These are phyloP conservation scores for Sesamia nonagrioides DNA, from an alignment of 1,140 invertebrate genomes.

Conservation along the genomic window DNA sequence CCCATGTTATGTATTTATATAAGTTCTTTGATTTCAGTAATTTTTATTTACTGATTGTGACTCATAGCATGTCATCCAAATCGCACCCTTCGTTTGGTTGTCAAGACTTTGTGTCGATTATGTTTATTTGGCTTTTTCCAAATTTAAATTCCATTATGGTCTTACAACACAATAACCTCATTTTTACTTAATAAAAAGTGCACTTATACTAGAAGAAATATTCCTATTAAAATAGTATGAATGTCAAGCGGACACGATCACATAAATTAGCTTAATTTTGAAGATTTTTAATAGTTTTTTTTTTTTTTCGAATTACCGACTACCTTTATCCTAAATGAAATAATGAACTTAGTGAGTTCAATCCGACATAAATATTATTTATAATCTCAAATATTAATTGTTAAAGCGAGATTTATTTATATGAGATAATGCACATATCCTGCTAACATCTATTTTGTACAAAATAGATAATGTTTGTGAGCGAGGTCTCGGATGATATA, in stretches of 20 bases:
- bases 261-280: conserved; percentile 28
- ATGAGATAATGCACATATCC: conserved; percentile 27
- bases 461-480: conserved; percentile 9
- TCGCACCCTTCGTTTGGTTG: background rate
- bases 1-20: background rate
- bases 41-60: conserved; percentile 1
- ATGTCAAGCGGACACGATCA: conserved; percentile 36
- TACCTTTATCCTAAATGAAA: conserved; percentile 12
- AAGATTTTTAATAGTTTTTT: conserved; percentile 29
- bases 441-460: conserved; percentile 30
- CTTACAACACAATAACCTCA: conserved; percentile 10
- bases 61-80: conserved; percentile 4
- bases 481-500: background rate
- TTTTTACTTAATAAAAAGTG: conserved; percentile 22
- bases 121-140: background rate
- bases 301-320: conserved; percentile 6
- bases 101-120: background rate
- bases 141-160: background rate
- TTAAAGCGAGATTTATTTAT: conserved; percentile 35
- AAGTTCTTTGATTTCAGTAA: background rate
- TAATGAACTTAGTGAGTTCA: background rate
- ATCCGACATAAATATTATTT: conserved; percentile 13
- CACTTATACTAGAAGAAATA: conserved; percentile 37
- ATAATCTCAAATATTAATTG: conserved; percentile 29
- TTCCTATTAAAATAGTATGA: conserved; percentile 33